phyloP scores from a whole-genome alignment of 2,113 vertebrate genomes.

The Melanerpes formicivorus region DNA sequence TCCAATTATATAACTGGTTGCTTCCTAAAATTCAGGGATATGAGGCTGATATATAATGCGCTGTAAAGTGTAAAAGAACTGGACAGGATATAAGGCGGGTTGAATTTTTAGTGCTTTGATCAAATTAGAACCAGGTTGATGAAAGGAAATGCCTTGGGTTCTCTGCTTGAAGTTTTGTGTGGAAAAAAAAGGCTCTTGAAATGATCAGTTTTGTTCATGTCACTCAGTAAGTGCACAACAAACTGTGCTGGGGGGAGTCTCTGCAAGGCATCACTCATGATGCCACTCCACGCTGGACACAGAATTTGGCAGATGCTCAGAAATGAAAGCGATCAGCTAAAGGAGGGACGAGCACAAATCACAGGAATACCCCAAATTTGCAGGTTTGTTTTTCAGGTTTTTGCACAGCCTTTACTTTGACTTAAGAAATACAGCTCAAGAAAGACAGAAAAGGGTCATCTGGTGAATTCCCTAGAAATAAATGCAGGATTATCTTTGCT shows the following conservation, averaged over 20 bases:
- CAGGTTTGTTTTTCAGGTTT: conserved; percentile 13
- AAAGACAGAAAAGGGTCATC: conserved; percentile 32
- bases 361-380: background rate
- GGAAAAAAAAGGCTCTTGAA: conserved; percentile 60
- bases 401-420: background rate
- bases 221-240: conserved; percentile 4
- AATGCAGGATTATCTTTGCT: conserved; percentile 60
- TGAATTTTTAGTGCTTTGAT: conserved; percentile 64
- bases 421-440: background rate
- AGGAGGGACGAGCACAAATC: background rate
- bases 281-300: background rate
- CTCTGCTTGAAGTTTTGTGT: conserved; percentile 62
- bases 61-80: conserved; percentile 52
- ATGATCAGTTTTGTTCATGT: conserved; percentile 58
- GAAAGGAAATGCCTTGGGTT: conserved; percentile 74
- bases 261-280: background rate
- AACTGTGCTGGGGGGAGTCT: background rate
- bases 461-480: conserved; percentile 48
- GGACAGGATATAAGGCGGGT: conserved; percentile 67
- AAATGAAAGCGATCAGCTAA: background rate
- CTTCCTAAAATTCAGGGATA: conserved; percentile 54
- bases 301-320: background rate
- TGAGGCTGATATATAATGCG: conserved; percentile 49
- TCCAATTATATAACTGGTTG: conserved; percentile 66
- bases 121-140: conserved; percentile 74